Conservation (phyloP, 2,888 invertebrate species). For the Drosophila ezoana region DNA sequence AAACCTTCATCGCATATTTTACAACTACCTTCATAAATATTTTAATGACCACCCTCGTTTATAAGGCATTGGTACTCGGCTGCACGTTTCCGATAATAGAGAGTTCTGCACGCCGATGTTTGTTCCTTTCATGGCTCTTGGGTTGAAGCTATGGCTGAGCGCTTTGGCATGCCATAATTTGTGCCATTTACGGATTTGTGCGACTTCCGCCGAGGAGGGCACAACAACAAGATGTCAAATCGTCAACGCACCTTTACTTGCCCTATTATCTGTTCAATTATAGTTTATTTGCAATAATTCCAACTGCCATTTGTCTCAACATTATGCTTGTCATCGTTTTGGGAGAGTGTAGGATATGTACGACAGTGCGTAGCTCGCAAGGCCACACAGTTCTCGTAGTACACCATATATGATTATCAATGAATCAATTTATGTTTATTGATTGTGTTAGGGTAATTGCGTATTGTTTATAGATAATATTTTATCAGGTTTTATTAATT, state of each 20-base stretch:
- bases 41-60: slow-evolving; percentile 8
- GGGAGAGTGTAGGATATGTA: not conserved
- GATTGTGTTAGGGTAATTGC: not conserved
- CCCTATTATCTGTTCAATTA: slow-evolving; percentile 36
- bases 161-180: slow-evolving; percentile 61
- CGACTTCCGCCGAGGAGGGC: slow-evolving; percentile 61
- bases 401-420: slow-evolving; percentile 46
- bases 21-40: slow-evolving; percentile 4
- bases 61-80: slow-evolving; percentile 10
- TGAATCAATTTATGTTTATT: slow-evolving; percentile 18
- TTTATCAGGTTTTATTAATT: not conserved
- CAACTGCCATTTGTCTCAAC: slow-evolving; percentile 46
- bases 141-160: slow-evolving; percentile 18
- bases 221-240: slow-evolving; percentile 66
- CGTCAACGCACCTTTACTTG: slow-evolving; percentile 62
- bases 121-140: slow-evolving; percentile 47
- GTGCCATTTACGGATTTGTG: slow-evolving; percentile 71
- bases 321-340: slow-evolving; percentile 55
- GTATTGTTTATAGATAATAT: too few species aligned
- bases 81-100: slow-evolving; percentile 51
- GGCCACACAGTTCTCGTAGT: slow-evolving; percentile 19
- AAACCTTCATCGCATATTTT: not conserved
- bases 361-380: slow-evolving; percentile 5
- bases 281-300: slow-evolving; percentile 64
- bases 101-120: slow-evolving; percentile 46